Evolutionary conservation across 2,797 vertebrate species (phyloP), one percentile per base, ranked within the genome.

Genomic region (Melanotaenia parkinsoni): DNA sequence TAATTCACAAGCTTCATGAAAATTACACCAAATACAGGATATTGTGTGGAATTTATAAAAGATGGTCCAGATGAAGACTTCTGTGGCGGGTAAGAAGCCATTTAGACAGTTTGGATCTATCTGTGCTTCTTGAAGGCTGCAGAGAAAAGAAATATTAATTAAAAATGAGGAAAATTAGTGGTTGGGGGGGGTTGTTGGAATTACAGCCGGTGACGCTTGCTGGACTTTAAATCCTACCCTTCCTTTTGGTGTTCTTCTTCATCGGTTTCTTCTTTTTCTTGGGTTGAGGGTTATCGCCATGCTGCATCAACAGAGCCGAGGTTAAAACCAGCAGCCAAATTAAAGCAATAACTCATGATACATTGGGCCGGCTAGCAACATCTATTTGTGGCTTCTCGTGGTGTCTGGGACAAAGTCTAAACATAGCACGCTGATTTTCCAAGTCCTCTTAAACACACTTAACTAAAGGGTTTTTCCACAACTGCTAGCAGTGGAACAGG

Each of bases 211-310:
- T 50, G 8, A 10, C 10, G 7, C 22, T 1, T 50, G 47, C n/a
- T 10, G 47, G 11, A 22, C 28, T 57, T 57, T n/a, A 58, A 45
- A 58, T 14, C 85, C 85, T 66, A 94, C 94, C 89, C 84, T 57
- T 93, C 85, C 92, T 93, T 87, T 94, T 95, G 14, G 91, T 93
- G 56, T 88, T 94, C 82, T 95, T 95, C 79, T 95, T 95, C 89
- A 93, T 89, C n/a, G 86, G 33, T 80, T 93, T 93, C 83, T 94
- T 94, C 92, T 93, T 95, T 53, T 95, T 95, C 89, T 91, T 94
- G 18, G 93, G 86, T 11, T 83, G 84, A 16, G 70, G 14, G 65
- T 65, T 70, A 14, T 89, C 92, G 1, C 69, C 80, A 20, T 90
- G 91, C 94, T 95, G 80, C 18, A 51, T 22, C 43, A 37, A 67